Evolutionary conservation across 2,113 vertebrate genomes (phyloP).

Genomic region (Lamprotornis superbus): DNA sequence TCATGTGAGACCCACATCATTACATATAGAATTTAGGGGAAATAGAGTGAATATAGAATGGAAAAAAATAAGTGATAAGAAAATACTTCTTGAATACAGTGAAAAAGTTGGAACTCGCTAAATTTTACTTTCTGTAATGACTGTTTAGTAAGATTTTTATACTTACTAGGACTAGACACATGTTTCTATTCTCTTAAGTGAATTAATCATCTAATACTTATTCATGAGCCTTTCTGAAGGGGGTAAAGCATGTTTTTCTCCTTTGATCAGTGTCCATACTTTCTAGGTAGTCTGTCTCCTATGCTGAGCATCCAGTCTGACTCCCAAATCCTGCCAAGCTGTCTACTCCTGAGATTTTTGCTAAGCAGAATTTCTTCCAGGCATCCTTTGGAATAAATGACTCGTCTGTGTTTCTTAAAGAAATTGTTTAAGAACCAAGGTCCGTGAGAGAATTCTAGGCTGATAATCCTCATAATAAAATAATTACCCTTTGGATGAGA

Average conservation of each 20-base stretch:
- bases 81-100: neutral
- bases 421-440: neutral
- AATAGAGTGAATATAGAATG: neutral
- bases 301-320: neutral
- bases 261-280: constrained; percentile 1
- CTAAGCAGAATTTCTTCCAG: neutral
- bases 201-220: constrained; percentile 4
- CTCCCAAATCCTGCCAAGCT: neutral
- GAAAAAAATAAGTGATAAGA: neutral
- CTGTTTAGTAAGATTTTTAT: neutral
- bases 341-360: neutral
- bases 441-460: neutral
- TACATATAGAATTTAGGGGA: neutral
- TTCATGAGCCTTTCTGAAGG: neutral
- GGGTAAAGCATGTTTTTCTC: neutral
- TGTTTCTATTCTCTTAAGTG: neutral
- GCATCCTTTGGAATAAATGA: neutral
- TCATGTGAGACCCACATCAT: neutral
- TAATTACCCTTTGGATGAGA: neutral
- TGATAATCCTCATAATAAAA: constrained; percentile 6
- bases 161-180: neutral
- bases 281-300: neutral
- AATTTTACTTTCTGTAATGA: neutral
- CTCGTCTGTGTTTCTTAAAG: neutral
- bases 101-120: neutral